Conservation (phyloP, 2,797 vertebrate species). For the Phrynocephalus forsythii region DNA sequence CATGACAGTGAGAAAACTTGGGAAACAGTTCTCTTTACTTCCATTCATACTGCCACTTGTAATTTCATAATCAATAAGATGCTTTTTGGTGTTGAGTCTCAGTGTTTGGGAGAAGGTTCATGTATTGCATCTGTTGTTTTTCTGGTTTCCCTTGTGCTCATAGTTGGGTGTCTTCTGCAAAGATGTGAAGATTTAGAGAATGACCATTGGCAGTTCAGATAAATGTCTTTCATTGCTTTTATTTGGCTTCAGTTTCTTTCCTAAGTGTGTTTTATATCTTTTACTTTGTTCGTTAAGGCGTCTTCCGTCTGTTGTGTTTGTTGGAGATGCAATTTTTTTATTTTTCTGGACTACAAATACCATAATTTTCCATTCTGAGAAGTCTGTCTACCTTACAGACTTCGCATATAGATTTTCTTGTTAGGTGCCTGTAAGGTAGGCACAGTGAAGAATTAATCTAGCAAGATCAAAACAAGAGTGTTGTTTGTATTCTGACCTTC, state of each 20-base stretch:
- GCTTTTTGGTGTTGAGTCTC: not conserved
- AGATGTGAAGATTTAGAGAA: not conserved
- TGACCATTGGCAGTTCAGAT: not conserved
- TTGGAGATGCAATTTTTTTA: too few species aligned
- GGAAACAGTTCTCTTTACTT: not conserved
- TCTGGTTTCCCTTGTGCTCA: not conserved
- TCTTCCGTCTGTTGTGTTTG: not conserved
- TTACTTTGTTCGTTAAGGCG: not conserved
- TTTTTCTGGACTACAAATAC: too few species aligned
- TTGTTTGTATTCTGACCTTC: too few species aligned
- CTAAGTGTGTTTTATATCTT: not conserved
- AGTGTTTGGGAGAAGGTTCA: not conserved
- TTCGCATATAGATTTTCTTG: too few species aligned
- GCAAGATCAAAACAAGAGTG: too few species aligned
- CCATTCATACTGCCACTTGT: not conserved
- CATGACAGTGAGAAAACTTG: not conserved
- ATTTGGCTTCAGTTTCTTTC: constrained; percentile 12
- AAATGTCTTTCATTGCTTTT: not conserved
- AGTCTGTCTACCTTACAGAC: too few species aligned
- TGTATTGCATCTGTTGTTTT: not conserved
- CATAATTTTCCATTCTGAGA: too few species aligned
- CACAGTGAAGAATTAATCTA: too few species aligned
- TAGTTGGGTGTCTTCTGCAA: not conserved
- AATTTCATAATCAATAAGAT: not conserved
- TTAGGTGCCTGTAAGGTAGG: too few species aligned